Percentiles rank a stretch among this genome's conserved stretches.
phyloP scores from a whole-genome alignment of 2,888 invertebrate genomes.

The Machimus rusticus region DNA sequence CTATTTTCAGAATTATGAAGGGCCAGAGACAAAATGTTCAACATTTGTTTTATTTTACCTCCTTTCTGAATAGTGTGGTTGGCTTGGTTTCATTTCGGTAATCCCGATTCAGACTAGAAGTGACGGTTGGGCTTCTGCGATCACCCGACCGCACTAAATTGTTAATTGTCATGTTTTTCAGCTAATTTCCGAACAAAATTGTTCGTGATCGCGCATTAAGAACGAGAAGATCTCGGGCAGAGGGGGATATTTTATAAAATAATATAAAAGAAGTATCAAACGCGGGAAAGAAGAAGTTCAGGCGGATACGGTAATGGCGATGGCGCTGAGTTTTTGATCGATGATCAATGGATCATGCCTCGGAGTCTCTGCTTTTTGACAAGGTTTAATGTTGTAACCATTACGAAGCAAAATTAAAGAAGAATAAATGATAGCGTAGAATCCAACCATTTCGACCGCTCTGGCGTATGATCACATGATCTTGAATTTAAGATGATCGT shows the following conservation, averaged over 20 bases:
- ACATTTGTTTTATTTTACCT: neutral
- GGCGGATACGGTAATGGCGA: slow-evolving; percentile 26
- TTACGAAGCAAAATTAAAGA: neutral
- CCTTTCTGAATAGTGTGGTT: neutral
- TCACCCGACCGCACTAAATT: slow-evolving; percentile 46
- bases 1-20: neutral
- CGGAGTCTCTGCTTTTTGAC: neutral
- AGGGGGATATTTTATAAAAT: slow-evolving; percentile 15
- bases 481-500: neutral
- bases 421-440: neutral
- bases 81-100: neutral
- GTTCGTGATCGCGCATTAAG: slow-evolving; percentile 45
- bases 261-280: neutral
- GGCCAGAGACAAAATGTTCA: neutral
- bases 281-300: neutral
- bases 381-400: neutral
- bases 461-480: neutral
- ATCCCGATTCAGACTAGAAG: neutral
- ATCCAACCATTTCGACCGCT: neutral
- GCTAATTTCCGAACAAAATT: slow-evolving; percentile 45
- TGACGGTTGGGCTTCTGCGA: neutral
- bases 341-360: slow-evolving; percentile 45
- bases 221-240: neutral
- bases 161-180: slow-evolving; percentile 48
- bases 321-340: slow-evolving; percentile 46